Evolutionary conservation across 2,888 invertebrate species (phyloP).

Genomic region (Noctua fimbriata): DNA sequence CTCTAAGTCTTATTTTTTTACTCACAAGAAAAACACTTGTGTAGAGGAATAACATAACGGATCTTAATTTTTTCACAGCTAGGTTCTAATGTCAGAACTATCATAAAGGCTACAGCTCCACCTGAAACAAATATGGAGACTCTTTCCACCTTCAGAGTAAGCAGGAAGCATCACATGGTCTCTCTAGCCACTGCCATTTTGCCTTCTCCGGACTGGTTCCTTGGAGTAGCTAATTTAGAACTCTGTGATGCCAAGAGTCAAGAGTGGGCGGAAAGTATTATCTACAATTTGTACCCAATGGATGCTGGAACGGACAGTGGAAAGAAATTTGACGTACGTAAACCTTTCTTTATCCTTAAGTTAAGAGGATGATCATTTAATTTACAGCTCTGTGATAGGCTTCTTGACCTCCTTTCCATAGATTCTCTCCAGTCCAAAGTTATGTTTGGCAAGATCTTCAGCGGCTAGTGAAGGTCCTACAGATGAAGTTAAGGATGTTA

Average conservation of each 20-base stretch:
- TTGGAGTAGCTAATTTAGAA: conserved; percentile 97
- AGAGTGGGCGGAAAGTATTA: conserved; percentile 94
- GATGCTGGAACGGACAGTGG: conserved; percentile 99
- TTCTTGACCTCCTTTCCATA: not conserved
- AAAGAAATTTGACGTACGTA: conserved; percentile 94
- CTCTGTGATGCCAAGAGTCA: conserved; percentile 94
- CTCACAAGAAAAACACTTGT: not conserved
- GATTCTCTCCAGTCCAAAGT: not conserved
- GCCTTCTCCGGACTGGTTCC: conserved; percentile 98
- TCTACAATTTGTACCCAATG: conserved; percentile 96
- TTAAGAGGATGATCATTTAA: not conserved
- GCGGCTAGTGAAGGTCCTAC: not conserved
- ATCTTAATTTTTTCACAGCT: conserved; percentile 69
- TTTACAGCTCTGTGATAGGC: not conserved
- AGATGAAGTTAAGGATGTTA: not conserved
- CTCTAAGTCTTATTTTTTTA: not conserved
- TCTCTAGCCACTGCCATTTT: conserved; percentile 83
- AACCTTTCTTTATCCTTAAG: conserved; percentile 2
- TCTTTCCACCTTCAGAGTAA: conserved; percentile 80
- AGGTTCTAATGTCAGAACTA: conserved; percentile 79
- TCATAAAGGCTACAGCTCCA: conserved; percentile 84
- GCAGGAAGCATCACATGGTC: conserved; percentile 80
- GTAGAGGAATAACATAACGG: not conserved
- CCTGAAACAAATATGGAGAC: conserved; percentile 78
- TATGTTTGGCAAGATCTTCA: not conserved